Base-by-base conservation (phyloP, 2,797 vertebrate genomes). In the Pelodytes ibericus region DNA sequence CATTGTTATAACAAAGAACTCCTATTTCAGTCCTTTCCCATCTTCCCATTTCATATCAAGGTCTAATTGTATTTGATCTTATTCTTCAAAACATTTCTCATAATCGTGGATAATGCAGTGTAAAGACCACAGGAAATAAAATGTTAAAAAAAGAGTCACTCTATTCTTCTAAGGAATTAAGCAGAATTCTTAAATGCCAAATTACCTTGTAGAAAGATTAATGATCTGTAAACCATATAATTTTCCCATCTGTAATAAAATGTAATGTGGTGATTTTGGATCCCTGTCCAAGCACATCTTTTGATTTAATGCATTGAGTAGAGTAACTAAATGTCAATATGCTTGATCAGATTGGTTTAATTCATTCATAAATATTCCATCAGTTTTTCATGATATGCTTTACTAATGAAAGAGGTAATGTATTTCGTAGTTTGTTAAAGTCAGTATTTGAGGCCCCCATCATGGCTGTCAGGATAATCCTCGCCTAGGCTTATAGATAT, bases 151-250 rank as follows among this genome's bases (percentile, higher is more conserved):
- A 73, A 18, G 51, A 33, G 65, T 73, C 71, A 56, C 13, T 74
- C 31, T 66, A 44, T 74, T 66, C 33, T 44, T 44, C 69, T 44
- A 41, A 65, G 62, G 29, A 66, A 66, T 66, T 74, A 44, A 74
- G 62, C 62, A 66, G 72, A 59, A 31, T 53, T 58, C 58, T 66
- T 63, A 44, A 74, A 74, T 74, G 72, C 33, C 51, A 58, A 58
- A 66, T 66, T 74, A 56, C 20, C 51, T 20, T 20, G 51, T n/a
- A 66, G 33, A 39, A 58, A 74, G 57, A 66, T 51, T 65, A 65
- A 58, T 74, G 31, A n/a, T n/a, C 39, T 30, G 30, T 73, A 49
- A 65, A 73, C 61, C 61, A 65, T 65, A 30, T 31, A 56, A 59
- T 66, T 41, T 64, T 59, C 26, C 61, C 63, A 5, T 44, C 6